Evolutionary conservation across 2,797 vertebrate genomes (phyloP).

Genomic region (Leuciscus waleckii): DNA sequence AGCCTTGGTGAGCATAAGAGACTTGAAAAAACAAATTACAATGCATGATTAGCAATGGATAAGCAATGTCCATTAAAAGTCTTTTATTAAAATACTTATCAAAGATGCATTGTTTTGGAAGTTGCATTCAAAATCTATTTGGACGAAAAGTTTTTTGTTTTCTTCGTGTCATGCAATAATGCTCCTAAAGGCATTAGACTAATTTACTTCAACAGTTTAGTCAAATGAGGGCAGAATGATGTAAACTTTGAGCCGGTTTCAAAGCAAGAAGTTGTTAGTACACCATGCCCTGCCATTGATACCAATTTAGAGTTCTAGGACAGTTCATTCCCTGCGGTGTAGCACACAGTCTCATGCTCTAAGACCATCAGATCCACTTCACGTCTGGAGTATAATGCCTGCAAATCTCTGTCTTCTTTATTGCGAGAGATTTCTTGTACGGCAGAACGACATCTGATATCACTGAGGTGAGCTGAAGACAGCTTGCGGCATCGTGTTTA

Average conservation of each 20-base stretch:
- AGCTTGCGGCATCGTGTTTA: conserved; percentile 20
- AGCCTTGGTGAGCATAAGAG: no score
- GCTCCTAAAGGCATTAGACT: conserved; percentile 1
- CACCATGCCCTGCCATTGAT: conserved; percentile 32
- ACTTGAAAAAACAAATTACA: neutral
- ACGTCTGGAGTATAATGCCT: conserved; percentile 35
- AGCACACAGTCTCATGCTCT: conserved; percentile 34
- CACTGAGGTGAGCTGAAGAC: conserved; percentile 15
- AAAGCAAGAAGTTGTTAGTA: conserved; percentile 26
- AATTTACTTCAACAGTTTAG: conserved; percentile 27
- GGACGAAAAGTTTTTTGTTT: neutral
- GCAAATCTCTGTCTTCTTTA: conserved; percentile 33
- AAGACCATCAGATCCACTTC: conserved; percentile 46
- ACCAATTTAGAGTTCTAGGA: conserved; percentile 49
- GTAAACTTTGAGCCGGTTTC: conserved; percentile 22
- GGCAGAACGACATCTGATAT: conserved; percentile 20
- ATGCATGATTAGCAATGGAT: neutral
- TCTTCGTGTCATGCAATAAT: neutral
- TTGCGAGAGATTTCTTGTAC: conserved; percentile 33
- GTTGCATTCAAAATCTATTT: neutral
- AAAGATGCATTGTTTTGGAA: neutral
- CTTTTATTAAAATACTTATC: neutral
- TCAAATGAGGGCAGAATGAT: conserved; percentile 25
- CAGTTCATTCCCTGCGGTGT: conserved; percentile 29
- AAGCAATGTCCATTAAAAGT: neutral